Evolutionary conservation across 2,113 vertebrate genomes (phyloP).

Genomic region (Stigmatopora nigra): DNA sequence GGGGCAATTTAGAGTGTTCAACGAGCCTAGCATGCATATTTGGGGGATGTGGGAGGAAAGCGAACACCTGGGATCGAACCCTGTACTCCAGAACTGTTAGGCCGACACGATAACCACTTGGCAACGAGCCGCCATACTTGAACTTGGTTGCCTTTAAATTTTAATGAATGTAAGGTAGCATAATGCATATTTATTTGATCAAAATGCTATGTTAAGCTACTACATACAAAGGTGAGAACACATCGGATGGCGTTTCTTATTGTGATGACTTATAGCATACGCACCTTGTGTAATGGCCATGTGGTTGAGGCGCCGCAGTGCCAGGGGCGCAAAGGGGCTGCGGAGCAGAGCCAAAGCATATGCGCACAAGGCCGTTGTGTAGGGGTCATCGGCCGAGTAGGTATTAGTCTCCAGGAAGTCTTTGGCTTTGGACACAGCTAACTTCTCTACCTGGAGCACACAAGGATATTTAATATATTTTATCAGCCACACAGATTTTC

Average conservation of each 20-base stretch:
- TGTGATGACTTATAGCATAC: neutral
- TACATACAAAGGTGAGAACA: neutral
- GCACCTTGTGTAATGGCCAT: slow-evolving; percentile 86
- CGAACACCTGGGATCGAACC: too few species aligned
- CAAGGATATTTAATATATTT: neutral
- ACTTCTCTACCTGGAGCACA: slow-evolving; percentile 75
- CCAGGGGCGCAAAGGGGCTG: slow-evolving; percentile 69
- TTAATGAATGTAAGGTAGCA: too few species aligned
- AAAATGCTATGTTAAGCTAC: too few species aligned
- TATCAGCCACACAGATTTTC: neutral
- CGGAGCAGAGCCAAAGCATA: slow-evolving; percentile 79
- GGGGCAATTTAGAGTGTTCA: too few species aligned
- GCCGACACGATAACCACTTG: too few species aligned
- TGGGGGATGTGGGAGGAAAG: too few species aligned
- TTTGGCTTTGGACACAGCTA: slow-evolving; percentile 78
- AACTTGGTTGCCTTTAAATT: too few species aligned
- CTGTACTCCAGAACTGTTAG: too few species aligned
- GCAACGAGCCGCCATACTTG: too few species aligned
- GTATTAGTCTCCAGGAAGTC: slow-evolving; percentile 80
- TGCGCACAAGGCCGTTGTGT: slow-evolving; percentile 79
- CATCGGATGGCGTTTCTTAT: neutral
- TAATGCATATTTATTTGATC: too few species aligned
- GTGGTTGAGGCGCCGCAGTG: slow-evolving; percentile 78
- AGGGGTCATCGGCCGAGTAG: slow-evolving; percentile 81
- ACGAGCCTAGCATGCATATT: too few species aligned